These are phyloP conservation scores for Falco novaeseelandiae DNA, from an alignment of 2,797 vertebrate genomes.

Conservation along the genomic window DNA sequence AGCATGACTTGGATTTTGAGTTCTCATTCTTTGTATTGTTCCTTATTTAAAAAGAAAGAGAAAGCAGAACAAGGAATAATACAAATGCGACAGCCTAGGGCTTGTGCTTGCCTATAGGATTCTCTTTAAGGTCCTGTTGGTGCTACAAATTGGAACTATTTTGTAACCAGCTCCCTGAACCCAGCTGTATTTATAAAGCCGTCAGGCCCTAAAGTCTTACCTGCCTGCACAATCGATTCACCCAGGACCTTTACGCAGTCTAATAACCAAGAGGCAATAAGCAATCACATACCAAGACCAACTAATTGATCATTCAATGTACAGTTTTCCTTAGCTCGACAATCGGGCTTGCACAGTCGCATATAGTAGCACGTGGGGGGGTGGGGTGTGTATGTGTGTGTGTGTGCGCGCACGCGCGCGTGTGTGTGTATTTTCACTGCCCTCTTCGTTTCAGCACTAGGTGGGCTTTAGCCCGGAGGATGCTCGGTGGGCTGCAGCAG, in stretches of 20 bases:
- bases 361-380: fast-evolving
- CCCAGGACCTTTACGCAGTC: neutral
- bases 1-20: conserved; percentile 67
- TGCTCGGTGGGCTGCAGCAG: neutral
- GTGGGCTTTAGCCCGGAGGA: neutral
- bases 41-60: conserved; percentile 63
- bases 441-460: neutral
- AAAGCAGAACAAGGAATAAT: conserved; percentile 56
- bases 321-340: neutral
- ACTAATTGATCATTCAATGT: neutral
- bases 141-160: neutral
- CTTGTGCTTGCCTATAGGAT: conserved; percentile 17
- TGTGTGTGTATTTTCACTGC: neutral
- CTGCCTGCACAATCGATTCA: neutral
- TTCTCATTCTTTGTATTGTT: conserved; percentile 66
- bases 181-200: conserved; percentile 13
- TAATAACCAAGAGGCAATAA: neutral
- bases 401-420: no score
- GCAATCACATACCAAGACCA: neutral
- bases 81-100: conserved; percentile 35
- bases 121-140: neutral
- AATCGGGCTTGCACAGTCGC: fast-evolving
- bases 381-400: no score
- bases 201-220: fast-evolving
- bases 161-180: neutral